Percentiles rank a stretch among this genome's conserved stretches.
Conservation (phyloP, 1,140 invertebrate genomes). For the Colletes latitarsis region DNA sequence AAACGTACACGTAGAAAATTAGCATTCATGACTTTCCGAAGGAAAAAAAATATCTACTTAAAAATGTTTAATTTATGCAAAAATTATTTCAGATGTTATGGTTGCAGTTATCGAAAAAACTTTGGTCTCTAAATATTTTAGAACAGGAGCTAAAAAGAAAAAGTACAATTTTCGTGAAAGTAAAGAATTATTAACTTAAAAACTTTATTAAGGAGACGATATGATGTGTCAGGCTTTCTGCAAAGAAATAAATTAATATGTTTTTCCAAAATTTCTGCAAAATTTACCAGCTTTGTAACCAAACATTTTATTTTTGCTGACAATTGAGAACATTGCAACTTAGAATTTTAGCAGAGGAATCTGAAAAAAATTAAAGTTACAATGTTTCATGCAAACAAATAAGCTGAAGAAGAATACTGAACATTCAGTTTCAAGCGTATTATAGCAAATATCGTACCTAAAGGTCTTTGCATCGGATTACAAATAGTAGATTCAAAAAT, state of each 20-base stretch:
- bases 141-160: background rate
- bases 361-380: slow-evolving; percentile 17
- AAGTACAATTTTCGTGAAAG: background rate
- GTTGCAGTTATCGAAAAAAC: background rate
- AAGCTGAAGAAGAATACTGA: slow-evolving; percentile 12
- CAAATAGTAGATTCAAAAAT: slow-evolving; percentile 23
- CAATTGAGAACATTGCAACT: background rate
- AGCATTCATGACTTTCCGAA: background rate
- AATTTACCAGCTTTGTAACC: background rate
- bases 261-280: slow-evolving; percentile 12
- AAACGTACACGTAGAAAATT: background rate
- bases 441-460: slow-evolving; percentile 17
- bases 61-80: background rate
- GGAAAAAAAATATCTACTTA: background rate
- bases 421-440: slow-evolving; percentile 6
- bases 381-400: slow-evolving; percentile 14
- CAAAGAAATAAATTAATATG: background rate
- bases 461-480: slow-evolving; percentile 20
- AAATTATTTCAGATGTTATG: too few relatives aligned
- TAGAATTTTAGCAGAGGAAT: slow-evolving; percentile 1
- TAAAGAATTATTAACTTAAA: background rate
- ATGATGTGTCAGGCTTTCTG: background rate
- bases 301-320: background rate
- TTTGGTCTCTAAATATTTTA: background rate
- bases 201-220: background rate